Percentiles rank a stretch among this genome's conserved stretches.
These are phyloP conservation scores for Acrocephalus arundinaceus DNA, from an alignment of 2,113 vertebrate genomes.

Conservation along the genomic window DNA sequence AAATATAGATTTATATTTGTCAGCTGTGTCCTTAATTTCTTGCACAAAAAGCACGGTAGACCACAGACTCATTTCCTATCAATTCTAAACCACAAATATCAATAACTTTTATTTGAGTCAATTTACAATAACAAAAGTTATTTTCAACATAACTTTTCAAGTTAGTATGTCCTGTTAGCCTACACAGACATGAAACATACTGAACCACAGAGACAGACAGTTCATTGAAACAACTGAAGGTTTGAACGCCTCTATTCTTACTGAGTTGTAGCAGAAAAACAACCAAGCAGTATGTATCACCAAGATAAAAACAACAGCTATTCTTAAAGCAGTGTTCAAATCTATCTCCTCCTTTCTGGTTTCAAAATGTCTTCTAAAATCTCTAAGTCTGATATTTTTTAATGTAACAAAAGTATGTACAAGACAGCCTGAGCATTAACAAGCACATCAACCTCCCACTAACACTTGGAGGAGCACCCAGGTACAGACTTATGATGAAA, in stretches of 20 bases:
- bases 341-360: not conserved
- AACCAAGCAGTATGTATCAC: not conserved
- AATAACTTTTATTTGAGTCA: not conserved
- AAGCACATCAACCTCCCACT: not conserved
- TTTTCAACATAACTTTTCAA: not conserved
- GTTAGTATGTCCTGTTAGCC: not conserved
- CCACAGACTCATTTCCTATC: not conserved
- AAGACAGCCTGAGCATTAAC: not conserved
- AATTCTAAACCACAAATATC: not conserved
- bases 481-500: not conserved
- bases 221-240: not conserved
- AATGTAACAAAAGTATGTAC: not conserved
- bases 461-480: not conserved
- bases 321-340: not conserved
- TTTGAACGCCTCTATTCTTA: not conserved
- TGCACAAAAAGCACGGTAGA: not conserved
- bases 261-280: not conserved
- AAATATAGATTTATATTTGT: not conserved
- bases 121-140: not conserved
- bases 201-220: not conserved
- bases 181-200: rapidly evolving
- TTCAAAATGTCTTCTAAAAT: not conserved
- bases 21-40: not conserved
- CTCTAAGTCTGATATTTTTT: not conserved
- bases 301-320: not conserved